These are phyloP conservation scores for Muricea muricata DNA, from an alignment of 92 coral and sea anemone species.

Conservation along the genomic window DNA sequence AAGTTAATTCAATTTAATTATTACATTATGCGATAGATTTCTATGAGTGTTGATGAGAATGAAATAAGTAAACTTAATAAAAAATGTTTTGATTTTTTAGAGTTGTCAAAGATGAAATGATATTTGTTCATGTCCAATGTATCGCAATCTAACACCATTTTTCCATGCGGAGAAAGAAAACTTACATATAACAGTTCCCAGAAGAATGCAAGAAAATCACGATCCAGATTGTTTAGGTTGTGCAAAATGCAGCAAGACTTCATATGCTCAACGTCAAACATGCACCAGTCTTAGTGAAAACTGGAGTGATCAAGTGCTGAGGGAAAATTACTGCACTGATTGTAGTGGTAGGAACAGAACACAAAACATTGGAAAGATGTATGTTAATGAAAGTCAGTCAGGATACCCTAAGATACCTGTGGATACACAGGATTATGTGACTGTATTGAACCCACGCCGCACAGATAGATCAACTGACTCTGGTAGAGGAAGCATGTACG, in stretches of 20 bases:
- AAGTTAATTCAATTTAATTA: no score
- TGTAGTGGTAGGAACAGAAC: background rate
- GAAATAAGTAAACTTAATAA: background rate
- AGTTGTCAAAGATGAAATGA: background rate
- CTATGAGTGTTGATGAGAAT: no score
- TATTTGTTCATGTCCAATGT: conserved; percentile 3
- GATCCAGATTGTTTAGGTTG: background rate
- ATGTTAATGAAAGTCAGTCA: background rate
- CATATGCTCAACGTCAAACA: background rate
- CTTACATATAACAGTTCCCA: background rate
- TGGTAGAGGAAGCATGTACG: conserved; percentile 11
- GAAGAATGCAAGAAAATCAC: conserved; percentile 1
- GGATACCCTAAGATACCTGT: background rate
- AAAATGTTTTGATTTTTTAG: background rate
- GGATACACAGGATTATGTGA: background rate
- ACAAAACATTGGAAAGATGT: background rate
- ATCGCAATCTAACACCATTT: background rate
- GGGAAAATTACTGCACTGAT: background rate
- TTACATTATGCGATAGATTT: no score
- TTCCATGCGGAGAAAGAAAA: background rate
- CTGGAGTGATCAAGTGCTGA: background rate
- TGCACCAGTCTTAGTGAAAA: background rate
- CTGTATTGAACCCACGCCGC: background rate
- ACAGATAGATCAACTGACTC: background rate
- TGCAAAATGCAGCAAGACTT: background rate